Base-by-base conservation (phyloP, 2,888 invertebrate species). In the Alloplasta piceator region DNA sequence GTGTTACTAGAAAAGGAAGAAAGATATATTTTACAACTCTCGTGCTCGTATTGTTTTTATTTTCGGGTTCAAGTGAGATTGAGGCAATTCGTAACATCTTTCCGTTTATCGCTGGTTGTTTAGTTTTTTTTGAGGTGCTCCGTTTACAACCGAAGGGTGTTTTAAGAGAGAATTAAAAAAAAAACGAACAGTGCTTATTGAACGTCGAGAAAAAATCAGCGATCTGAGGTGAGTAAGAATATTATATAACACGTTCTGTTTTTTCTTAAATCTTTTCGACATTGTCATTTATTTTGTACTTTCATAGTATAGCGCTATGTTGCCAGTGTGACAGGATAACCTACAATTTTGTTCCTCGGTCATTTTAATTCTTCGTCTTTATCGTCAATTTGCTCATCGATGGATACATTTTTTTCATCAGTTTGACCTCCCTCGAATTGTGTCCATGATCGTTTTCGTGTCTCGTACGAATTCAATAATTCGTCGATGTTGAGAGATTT, bases 281-380 rank as follows among this genome's bases (percentile, higher is more conserved):
- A 79, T 48, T 50, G 38, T 55, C 70, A 43, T 64, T 58, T 50
- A 26, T 26, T 43, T 82, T 77, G 82, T 82, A 66, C 82, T 85
- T 88, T 86, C 87, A 86, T 87, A 52, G 4, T 52, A n/a, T 50
- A 81, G 82, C 78, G 80, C 72, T 83, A 26, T 26, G 4, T 56
- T 41, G 55, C 38, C 12, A 61, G 80, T 85, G 80, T 88, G 88
- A 88, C 87, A 86, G 88, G 86, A 87, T 89, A 89, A 87, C 89
- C 87, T 89, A 84, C 63, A 85, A 87, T 83, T 84, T 83, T 75
- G n/a, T n/a, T n/a, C n/a, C n/a, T n/a, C n/a, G n/a, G n/a, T n/a
- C n/a, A n/a, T 61, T 6, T 64, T 61, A 64, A 64, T 58, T 67
- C 14, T 6, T 52, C 58, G 48, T 52, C 9, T 36, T n/a, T 58